Conservation (phyloP, 1,140 invertebrate species). For the Pogonognathellus flavescens region DNA sequence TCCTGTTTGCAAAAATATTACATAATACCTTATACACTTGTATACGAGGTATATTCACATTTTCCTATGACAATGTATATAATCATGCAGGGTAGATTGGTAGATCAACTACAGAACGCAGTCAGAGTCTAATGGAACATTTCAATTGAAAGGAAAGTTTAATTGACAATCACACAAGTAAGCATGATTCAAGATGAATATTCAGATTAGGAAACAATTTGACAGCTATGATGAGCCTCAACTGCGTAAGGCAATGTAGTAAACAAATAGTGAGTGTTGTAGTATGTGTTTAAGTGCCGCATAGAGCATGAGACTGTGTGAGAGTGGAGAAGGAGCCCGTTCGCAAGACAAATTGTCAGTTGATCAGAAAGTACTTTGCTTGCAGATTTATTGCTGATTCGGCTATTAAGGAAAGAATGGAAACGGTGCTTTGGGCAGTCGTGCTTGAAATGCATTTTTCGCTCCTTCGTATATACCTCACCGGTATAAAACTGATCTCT, state of each 20-base stretch:
- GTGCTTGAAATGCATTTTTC: constrained; percentile 8
- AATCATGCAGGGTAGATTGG: too few species aligned
- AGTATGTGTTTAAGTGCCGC: too few species aligned
- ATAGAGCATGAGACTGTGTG: constrained; percentile 1
- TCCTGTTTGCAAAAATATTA: too few species aligned
- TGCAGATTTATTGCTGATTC: constrained; percentile 16
- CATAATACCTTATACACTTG: too few species aligned
- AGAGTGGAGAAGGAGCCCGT: not conserved
- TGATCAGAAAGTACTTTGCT: constrained; percentile 1
- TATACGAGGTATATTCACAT: too few species aligned
- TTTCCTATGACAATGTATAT: too few species aligned
- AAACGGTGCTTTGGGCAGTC: constrained; percentile 35
- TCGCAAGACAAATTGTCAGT: constrained; percentile 1
- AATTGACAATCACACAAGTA: constrained; percentile 7
- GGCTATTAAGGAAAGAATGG: constrained; percentile 27
- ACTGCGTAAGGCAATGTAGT: not conserved
- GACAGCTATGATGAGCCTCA: not conserved
- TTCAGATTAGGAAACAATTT: constrained; percentile 21
- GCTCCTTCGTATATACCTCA: not conserved
- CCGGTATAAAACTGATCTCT: not conserved
- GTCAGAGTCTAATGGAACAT: too few species aligned
- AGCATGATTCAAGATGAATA: constrained; percentile 23
- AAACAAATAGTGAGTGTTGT: too few species aligned
- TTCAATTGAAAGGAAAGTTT: constrained; percentile 6
- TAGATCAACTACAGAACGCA: too few species aligned